A percentile compares a stretch with the other conserved stretches of the same genome.
Conservation (phyloP, 2,888 invertebrate species). For the Pterostichus madidus region DNA sequence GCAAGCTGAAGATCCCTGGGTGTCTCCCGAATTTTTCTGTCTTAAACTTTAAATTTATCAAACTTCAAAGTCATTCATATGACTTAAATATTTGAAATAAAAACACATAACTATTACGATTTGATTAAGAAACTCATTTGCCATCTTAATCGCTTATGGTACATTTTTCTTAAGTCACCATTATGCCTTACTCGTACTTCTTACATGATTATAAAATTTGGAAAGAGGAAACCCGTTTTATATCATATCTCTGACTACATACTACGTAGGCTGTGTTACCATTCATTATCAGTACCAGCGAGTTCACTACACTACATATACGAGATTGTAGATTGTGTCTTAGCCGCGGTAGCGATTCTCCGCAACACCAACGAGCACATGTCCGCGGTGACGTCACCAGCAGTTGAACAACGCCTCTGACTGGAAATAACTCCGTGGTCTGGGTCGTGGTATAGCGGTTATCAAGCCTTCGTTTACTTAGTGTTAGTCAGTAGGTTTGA, state of each 20-base stretch:
- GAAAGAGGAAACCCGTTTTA: too few relatives aligned
- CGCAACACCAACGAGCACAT: not conserved
- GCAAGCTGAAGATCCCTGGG: too few relatives aligned
- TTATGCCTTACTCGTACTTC: too few relatives aligned
- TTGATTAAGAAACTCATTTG: too few relatives aligned
- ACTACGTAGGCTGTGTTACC: constrained; percentile 1
- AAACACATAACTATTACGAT: too few relatives aligned
- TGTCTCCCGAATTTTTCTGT: too few relatives aligned
- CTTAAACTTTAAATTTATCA: too few relatives aligned
- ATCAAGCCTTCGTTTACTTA: constrained; percentile 43
- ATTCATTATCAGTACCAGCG: constrained; percentile 18
- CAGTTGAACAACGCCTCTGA: constrained; percentile 61
- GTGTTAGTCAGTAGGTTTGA: constrained; percentile 46
- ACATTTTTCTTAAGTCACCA: too few relatives aligned
- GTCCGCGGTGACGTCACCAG: constrained; percentile 54
- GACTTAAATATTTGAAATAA: too few relatives aligned
- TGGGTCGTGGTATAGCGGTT: constrained; percentile 50
- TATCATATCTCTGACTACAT: not conserved
- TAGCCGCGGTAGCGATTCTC: constrained; percentile 1
- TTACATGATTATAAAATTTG: too few relatives aligned
- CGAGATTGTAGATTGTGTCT: not conserved
- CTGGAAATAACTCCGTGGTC: constrained; percentile 60
- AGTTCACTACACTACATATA: constrained; percentile 35
- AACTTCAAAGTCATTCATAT: too few relatives aligned
- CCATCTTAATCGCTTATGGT: too few relatives aligned